Evolutionary conservation across 2,888 invertebrate species (phyloP), one percentile per base, ranked within the genome.

Genomic region (Aporophyla lueneburgensis): DNA sequence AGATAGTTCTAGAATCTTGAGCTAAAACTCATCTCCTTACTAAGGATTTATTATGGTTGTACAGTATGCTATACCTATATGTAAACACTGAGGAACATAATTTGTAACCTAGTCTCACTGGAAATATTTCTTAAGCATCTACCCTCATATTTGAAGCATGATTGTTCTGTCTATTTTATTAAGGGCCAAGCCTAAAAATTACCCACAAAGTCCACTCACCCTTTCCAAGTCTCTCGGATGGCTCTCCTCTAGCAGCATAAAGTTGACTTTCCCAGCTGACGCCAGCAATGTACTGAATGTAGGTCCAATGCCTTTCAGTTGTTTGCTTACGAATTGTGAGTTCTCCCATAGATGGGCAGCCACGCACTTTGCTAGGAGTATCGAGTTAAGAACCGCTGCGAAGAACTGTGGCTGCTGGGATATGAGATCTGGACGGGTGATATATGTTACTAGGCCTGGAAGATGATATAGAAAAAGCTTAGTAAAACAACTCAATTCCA

Each of bases 221-320:
- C 97, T 95, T 96, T 98, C 98, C 86, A 98, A 94, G 89, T 98
- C 97, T 88, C 98, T 96, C 2, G 98, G 98, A 94, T 98, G 97
- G 46, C 97, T 97, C 83, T 97, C 97, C 78, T 97, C 95, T 46
- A 98, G 92, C 71, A 97, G 93, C 91, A 97, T 94, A 89, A 98
- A 98, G 70, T 97, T 97, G 0, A 97, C 97, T 92, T 98, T 97
- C 19, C 98, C 98, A 74, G 98, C 97, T 66, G 97, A 96, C 0
- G 97, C 98, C 10, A 98, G 93, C 51, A 97, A 93, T 2, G 96
- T 95, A 27, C 98, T 97, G 83, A 97, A 96, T 0, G 97, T 97
- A 14, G 97, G 97, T 1, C 98, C 98, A 80, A 98, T 98, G 65
- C 98, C 98, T 74, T 97, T 97, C 67, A 98, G 93, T 91, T 98